Evolutionary conservation across 2,888 invertebrate genomes (phyloP).

Genomic region (Sarcophaga variegata): DNA sequence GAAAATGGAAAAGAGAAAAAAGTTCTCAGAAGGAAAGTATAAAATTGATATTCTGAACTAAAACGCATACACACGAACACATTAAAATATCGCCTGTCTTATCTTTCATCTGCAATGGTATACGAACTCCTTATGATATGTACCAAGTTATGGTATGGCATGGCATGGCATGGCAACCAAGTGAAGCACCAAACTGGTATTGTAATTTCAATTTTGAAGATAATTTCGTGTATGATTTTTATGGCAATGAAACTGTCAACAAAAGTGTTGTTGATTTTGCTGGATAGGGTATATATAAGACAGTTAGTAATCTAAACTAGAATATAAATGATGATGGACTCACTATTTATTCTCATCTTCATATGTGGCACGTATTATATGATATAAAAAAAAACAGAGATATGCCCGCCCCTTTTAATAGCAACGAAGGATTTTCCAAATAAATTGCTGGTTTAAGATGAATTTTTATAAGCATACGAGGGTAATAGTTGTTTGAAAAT

Average conservation of each 20-base stretch:
- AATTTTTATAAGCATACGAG: not conserved
- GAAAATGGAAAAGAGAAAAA: constrained; percentile 6
- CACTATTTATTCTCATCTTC: not conserved
- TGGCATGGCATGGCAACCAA: not conserved
- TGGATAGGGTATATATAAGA: no score
- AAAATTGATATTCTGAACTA: constrained; percentile 46
- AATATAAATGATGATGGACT: constrained; percentile 7
- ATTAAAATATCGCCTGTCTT: constrained; percentile 25
- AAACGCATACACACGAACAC: not conserved
- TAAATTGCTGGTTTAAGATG: not conserved
- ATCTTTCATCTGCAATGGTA: constrained; percentile 36
- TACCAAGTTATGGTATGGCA: no score
- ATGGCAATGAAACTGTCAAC: constrained; percentile 56
- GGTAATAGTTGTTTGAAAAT: no score
- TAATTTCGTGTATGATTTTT: constrained; percentile 50
- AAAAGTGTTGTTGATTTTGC: constrained; percentile 19
- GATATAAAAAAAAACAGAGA: not conserved
- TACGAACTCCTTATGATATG: not conserved
- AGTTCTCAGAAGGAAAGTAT: constrained; percentile 53
- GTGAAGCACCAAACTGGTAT: not conserved
- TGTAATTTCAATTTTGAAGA: constrained; percentile 59
- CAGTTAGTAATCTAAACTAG: not conserved
- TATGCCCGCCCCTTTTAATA: not conserved
- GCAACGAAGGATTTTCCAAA: not conserved
- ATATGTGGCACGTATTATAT: not conserved